Percentiles rank a stretch among this genome's conserved stretches.
Conservation (phyloP, 2,113 vertebrate species). For the Typhlomys cinereus region DNA sequence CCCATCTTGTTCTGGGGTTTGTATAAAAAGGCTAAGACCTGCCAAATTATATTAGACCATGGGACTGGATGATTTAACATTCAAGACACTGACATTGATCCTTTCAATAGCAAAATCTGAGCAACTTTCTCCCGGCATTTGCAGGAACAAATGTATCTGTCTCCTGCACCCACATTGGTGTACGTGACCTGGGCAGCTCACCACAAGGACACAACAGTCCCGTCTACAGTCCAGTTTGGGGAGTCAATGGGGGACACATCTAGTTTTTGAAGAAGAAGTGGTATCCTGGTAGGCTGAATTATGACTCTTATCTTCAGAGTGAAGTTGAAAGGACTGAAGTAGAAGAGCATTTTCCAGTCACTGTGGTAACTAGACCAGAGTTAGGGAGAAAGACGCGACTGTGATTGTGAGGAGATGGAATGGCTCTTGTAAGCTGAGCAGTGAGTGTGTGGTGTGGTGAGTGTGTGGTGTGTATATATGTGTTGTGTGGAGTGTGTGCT, state of each 20-base stretch:
- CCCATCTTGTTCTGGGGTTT: background rate
- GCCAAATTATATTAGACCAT: conserved; percentile 8
- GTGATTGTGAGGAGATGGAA: background rate
- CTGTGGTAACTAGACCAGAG: too few relatives aligned
- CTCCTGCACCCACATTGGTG: background rate
- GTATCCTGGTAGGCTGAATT: background rate
- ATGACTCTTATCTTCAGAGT: background rate
- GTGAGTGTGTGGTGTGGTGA: too few relatives aligned
- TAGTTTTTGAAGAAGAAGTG: background rate
- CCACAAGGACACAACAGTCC: background rate
- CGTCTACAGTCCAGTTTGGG: background rate
- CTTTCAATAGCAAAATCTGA: conserved; percentile 45
- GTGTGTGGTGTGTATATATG: too few relatives aligned
- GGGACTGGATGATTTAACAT: conserved; percentile 32
- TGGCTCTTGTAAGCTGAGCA: background rate
- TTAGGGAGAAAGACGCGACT: background rate
- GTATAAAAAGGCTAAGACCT: conserved; percentile 2
- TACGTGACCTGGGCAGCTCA: background rate
- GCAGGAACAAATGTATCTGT: background rate
- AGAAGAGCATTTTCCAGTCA: background rate
- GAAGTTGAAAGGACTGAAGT: background rate
- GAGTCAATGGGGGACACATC: background rate
- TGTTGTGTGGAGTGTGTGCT: background rate
- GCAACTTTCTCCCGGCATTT: background rate
- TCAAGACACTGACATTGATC: conserved; percentile 35